These are phyloP conservation scores for Microtus obscurus DNA, from an alignment of 2,797 vertebrate species.

Conservation along the genomic window DNA sequence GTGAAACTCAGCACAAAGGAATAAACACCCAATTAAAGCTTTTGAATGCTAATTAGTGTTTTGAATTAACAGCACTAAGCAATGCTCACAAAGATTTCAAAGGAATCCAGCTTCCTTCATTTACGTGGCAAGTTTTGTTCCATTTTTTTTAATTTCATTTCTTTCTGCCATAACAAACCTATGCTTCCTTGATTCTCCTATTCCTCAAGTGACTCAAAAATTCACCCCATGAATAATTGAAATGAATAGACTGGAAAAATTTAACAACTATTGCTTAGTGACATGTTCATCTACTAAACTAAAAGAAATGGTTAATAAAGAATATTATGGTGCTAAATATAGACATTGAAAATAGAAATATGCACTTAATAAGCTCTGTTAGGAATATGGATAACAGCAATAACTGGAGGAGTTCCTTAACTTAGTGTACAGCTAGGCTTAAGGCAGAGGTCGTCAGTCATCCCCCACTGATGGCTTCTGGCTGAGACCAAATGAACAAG, in stretches of 20 bases:
- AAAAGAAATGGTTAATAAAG: conserved; percentile 76
- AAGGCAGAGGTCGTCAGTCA: conserved; percentile 37
- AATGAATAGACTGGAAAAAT: conserved; percentile 58
- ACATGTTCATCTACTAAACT: conserved; percentile 67
- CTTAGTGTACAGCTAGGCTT: conserved; percentile 28
- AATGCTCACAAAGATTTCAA: conserved; percentile 69
- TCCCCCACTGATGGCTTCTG: conserved; percentile 13
- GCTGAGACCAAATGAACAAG: conserved; percentile 31
- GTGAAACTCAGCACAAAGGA: conserved; percentile 27
- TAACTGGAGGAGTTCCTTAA: conserved; percentile 61
- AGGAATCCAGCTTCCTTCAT: conserved; percentile 48
- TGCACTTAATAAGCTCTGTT: conserved; percentile 74
- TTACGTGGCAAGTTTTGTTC: conserved; percentile 37
- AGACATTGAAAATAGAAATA: conserved; percentile 77
- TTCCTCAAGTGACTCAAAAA: conserved; percentile 57
- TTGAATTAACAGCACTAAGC: conserved; percentile 54
- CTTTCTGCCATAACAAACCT: conserved; percentile 25
- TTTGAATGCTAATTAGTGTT: conserved; percentile 69
- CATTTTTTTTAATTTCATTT: neutral
- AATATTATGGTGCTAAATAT: conserved; percentile 79
- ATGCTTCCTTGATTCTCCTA: conserved; percentile 41
- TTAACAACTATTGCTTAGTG: conserved; percentile 71
- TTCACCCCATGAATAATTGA: conserved; percentile 74
- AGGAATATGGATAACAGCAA: conserved; percentile 74
- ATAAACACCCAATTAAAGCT: conserved; percentile 66